These are phyloP conservation scores for Cyprinodon brontotheroides DNA, from an alignment of 2,113 vertebrate species.

Conservation along the genomic window DNA sequence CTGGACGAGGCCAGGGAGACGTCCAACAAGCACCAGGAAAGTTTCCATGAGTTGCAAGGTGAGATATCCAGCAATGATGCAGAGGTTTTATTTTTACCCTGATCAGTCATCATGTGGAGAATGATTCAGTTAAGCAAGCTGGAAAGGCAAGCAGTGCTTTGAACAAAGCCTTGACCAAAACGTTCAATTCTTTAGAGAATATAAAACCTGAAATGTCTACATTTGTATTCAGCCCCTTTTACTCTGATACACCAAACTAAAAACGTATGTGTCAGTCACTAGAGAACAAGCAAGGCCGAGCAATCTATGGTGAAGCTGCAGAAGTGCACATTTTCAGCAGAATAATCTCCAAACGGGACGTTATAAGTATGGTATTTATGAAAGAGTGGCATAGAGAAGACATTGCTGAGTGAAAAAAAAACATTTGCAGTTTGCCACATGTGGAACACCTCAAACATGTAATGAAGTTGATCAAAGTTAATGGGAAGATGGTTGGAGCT, in stretches of 20 bases:
- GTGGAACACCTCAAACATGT: background rate
- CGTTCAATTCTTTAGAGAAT: background rate
- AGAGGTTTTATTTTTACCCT: background rate
- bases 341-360: background rate
- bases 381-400: background rate
- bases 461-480: background rate
- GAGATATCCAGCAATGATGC: conserved; percentile 33
- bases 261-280: too few species aligned
- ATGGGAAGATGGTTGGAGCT: background rate
- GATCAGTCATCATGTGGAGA: background rate
- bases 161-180: background rate
- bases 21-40: conserved; percentile 86
- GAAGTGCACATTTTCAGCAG: background rate
- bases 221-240: too few species aligned
- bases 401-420: background rate
- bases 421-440: background rate
- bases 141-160: background rate
- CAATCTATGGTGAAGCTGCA: background rate
- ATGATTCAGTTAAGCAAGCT: background rate
- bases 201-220: background rate
- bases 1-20: conserved; percentile 85
- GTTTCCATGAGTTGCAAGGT: conserved; percentile 88
- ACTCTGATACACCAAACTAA: too few species aligned
- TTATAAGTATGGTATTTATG: background rate
- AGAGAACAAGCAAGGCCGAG: too few species aligned